Evolutionary conservation across 2,888 invertebrate species (phyloP).

Genomic region (Myopa testacea): DNA sequence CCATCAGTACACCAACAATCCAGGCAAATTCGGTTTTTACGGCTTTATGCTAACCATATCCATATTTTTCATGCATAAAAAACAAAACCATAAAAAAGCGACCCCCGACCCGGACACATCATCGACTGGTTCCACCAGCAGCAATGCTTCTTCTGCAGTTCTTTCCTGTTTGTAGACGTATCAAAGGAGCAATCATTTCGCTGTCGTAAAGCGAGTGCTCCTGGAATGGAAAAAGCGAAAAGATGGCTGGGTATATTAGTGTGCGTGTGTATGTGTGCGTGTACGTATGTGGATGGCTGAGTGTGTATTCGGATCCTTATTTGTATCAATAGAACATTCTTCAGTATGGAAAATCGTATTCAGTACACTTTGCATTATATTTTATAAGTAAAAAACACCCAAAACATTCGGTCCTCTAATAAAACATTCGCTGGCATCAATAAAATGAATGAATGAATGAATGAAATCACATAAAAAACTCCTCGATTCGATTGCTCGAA

Average conservation of each 20-base stretch:
- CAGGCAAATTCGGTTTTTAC: conserved; percentile 35
- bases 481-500: conserved; percentile 8
- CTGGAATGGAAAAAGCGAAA: background rate
- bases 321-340: conserved; percentile 15
- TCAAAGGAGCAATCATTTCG: conserved; percentile 29
- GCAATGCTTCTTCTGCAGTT: background rate
- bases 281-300: background rate
- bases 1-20: background rate
- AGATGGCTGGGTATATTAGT: background rate
- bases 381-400: conserved; percentile 27
- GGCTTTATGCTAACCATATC: conserved; percentile 22
- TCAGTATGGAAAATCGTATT: conserved; percentile 33
- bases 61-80: conserved; percentile 33
- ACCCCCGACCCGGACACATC: conserved; percentile 15
- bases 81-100: conserved; percentile 30
- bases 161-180: conserved; percentile 21
- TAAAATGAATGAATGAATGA: conserved; percentile 32
- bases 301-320: conserved; percentile 25
- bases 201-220: background rate
- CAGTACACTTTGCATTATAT: conserved; percentile 15
- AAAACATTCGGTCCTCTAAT: conserved; percentile 12
- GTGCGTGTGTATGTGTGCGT: conserved; percentile 13
- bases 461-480: conserved; percentile 31
- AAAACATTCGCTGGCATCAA: conserved; percentile 37
- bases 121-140: conserved; percentile 13